phyloP scores from a whole-genome alignment of 64 coral and sea anemone genomes.

The Platygyra sinensis region DNA sequence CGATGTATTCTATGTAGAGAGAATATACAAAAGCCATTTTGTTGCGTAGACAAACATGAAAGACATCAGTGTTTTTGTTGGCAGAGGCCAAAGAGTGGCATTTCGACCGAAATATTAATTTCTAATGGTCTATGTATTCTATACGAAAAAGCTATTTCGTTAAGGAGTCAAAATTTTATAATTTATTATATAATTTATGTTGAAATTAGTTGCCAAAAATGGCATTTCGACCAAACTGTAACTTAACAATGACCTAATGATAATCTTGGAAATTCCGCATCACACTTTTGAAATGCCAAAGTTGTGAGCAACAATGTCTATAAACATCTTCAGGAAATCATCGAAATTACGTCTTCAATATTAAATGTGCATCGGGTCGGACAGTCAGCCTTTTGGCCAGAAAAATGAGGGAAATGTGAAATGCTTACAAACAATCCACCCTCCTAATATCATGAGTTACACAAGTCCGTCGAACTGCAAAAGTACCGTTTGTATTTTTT shows the following conservation, averaged over 20 bases:
- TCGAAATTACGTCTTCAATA: not conserved
- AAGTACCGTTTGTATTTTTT: too few species aligned
- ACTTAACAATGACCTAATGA: not conserved
- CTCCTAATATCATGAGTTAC: too few species aligned
- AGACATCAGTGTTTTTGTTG: not conserved
- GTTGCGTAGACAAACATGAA: not conserved
- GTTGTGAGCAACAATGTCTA: not conserved
- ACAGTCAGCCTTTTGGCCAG: not conserved
- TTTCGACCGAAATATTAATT: not conserved
- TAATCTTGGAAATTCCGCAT: not conserved
- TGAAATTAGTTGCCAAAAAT: conserved; percentile 9
- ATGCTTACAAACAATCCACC: too few species aligned
- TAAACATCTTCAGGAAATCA: not conserved
- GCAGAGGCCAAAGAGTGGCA: not conserved
- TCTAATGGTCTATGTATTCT: not conserved
- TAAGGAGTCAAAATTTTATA: too few species aligned
- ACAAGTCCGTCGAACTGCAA: too few species aligned
- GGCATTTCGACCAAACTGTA: not conserved
- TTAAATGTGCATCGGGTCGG: not conserved
- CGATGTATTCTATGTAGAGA: not conserved
- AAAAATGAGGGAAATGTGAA: too few species aligned
- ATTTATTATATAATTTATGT: too few species aligned
- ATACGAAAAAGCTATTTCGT: not conserved
- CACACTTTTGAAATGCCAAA: not conserved
- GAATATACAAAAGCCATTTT: not conserved